Conservation (phyloP, 1,140 invertebrate genomes). For the Heterodera schachtii region DNA sequence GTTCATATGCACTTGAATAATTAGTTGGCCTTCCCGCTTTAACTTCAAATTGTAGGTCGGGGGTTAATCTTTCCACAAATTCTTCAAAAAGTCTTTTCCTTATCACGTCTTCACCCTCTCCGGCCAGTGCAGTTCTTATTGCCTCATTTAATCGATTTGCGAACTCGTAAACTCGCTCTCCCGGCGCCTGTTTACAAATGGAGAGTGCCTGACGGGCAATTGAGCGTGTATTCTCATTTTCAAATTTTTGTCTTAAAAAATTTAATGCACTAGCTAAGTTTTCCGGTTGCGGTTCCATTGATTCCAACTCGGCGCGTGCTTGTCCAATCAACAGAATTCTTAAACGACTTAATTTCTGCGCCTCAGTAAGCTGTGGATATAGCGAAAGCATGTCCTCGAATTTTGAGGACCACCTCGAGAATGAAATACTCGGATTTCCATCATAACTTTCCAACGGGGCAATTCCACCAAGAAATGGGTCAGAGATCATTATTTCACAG, state of each 20-base stretch:
- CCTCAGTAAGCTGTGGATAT: not conserved
- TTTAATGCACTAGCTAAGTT: not conserved
- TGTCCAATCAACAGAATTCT: not conserved
- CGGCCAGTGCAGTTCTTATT: not conserved
- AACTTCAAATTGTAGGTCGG: conserved; percentile 6
- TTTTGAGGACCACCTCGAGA: not conserved
- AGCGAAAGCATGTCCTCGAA: not conserved
- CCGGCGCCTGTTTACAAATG: conserved; percentile 12
- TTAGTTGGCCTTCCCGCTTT: not conserved
- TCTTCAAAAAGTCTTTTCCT: not conserved
- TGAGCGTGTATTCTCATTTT: not conserved
- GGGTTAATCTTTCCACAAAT: not conserved
- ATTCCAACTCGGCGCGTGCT: not conserved
- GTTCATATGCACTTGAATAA: not conserved
- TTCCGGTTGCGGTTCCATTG: not conserved
- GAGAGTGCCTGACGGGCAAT: not conserved
- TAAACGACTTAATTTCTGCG: conserved; percentile 1
- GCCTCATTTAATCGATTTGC: not conserved
- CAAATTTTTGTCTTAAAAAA: not conserved
- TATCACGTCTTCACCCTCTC: not conserved
- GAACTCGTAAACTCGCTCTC: not conserved
- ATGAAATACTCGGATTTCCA: conserved; percentile 1
- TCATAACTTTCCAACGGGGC: not conserved
- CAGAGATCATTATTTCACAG: not conserved
- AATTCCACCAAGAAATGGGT: not conserved